Evolutionary conservation across 2,113 vertebrate species (phyloP), one percentile per base, ranked within the genome.

Genomic region (Alligator sinensis): DNA sequence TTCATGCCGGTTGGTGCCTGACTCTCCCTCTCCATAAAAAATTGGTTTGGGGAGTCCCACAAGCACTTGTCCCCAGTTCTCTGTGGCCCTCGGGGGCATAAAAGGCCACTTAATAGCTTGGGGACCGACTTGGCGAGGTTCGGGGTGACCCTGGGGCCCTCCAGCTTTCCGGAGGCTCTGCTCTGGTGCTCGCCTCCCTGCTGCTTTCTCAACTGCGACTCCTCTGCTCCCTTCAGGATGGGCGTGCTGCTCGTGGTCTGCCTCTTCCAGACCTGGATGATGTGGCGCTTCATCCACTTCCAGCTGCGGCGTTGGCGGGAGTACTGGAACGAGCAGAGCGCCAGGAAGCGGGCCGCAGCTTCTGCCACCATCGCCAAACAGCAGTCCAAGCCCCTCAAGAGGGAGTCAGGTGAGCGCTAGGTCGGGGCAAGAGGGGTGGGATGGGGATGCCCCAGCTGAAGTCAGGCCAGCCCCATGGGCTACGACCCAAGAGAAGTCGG

Each of bases 261-360:
- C 93, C 97, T 99, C 64, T 99, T 98, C 90, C 99, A 99, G 97
- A 99, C 99, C 72, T 99, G 99, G 98, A 98, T 99, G 85, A 99
- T 99, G 97, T 99, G 99, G 99, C 98, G 98, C 97, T 99, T 99
- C 97, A 99, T 99, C 97, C 98, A 99, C 94, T 99, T 99, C 97
- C 99, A 99, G 98, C 97, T 99, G 97, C 98, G 99, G 59, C 98
- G 99, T 94, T 99, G 99, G 98, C 98, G 99, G 38, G 99, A 99
- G 74, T 98, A 98, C 96, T 98, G 99, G 97, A 98, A 98, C 0
- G 99, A 99, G 95, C 99, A 99, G 97, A 99, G 97, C 11, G 96
- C 98, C 18, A 98, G 98, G 88, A 99, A 98, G 95, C 98, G 98
- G 97, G 89, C 89, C 0, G 27, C 87, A 0, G 82, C 79, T 3